Base-by-base conservation (phyloP, 2,797 vertebrate genomes). In the Hemibagrus guttatus region DNA sequence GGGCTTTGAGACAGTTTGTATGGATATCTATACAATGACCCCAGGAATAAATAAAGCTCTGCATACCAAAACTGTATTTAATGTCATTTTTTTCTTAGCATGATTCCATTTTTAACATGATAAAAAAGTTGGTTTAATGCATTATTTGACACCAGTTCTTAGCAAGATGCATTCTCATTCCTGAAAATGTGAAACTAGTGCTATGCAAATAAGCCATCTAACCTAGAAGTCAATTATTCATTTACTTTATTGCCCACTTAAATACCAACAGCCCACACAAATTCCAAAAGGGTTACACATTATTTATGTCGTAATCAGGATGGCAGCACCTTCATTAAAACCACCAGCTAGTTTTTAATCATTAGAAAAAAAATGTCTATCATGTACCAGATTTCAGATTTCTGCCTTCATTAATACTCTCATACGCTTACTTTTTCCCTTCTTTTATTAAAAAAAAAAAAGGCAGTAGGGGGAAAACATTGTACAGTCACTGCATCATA, bases 41-140 rank as follows among this genome's bases (percentile, higher is more conserved):
- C 90, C 89, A 92, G 91, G 90, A 93, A 89, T 21, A 92, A 95
- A 94, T 95, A 94, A 95, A 94, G 91, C 91, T 92, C 89, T 90
- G 92, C 88, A 89, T 92, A 93, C 91, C 74, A 69, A 83, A 75
- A 86, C 49, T 58, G 49, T 52, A 21, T 59, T 80, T 46, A 31
- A 71, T 56, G 21, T 61, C 7, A 76, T 64, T 5, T 71, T 81
- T 71, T 74, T 81, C 56, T 84, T 7, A n/a, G 28, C 54, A 84
- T 9, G 3, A 31, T 52, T 61, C 28, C 21, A 61, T 26, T 58
- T 71, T 58, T 8, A 26, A 46, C 35, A 81, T n/a, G 42, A 68
- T 23, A 14, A 52, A 9, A 49, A 46, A 81, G 58, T 63, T 11
- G 63, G 9, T n/a, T 23, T 63, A 81, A 81, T 49, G 26, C 28